Evolutionary conservation across 2,797 vertebrate species (phyloP), one percentile per base, ranked within the genome.

Genomic region (Garrulus glandarius): DNA sequence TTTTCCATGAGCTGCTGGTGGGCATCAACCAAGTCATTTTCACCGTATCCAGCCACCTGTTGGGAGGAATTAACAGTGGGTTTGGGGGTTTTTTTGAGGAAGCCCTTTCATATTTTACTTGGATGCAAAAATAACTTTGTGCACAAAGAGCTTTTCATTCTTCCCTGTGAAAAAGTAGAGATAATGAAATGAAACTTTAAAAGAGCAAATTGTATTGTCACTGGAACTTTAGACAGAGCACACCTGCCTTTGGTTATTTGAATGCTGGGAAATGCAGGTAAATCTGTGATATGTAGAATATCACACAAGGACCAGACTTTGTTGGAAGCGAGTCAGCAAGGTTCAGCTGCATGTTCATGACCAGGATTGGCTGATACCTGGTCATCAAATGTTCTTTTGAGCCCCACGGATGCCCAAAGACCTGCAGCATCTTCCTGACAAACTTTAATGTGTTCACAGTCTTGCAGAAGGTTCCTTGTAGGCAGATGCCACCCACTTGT

Each of bases 401-500:
- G 63, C 29, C 11, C 32, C 34, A 20, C 11, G 8, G 60, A 8
- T 70, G 34, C 36, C 21, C 46, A 15, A 56, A 81, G 32, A 64
- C 18, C n/a, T 72, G 49, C 39, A 64, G 55, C 49, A 37, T 71
- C 57, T 43, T 61, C 53, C 72, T 43, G 17, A 39, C 23, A 19
- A 17, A 2, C 22, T 4, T 20, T 2, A 9, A 8, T 10, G 46
- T 43, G 9, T 52, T 36, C n/a, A 24, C 10, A 24, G 30, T 55
- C 49, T 50, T 44, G 32, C 20, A 59, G 39, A 61, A 78, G 18
- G 50, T 19, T 64, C 19, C 24, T 41, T 60, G 36, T 24, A 55
- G 50, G 55, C 0, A 0, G 61, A 32, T 49, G 19, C n/a, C 19
- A 37, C 15, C 26, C 13, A 1, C 37, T 41, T 20, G 9, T 2